Conservation (phyloP, 2,888 invertebrate genomes). For the Anagyrus pseudococci region DNA sequence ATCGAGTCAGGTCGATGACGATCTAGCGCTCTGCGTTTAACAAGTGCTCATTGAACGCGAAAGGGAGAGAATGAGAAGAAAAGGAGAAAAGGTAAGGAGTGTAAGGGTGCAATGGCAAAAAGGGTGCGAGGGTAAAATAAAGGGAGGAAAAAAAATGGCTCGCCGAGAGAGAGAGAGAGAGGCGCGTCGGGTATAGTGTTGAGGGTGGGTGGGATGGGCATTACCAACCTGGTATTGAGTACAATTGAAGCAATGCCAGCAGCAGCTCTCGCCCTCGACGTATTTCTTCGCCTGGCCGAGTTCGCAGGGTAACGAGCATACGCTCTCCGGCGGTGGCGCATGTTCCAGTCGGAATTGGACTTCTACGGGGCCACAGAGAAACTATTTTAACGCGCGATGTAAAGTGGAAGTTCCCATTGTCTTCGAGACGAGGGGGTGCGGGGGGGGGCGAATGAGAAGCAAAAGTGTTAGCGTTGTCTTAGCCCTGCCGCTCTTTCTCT, state of each 20-base stretch:
- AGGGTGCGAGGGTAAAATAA: background rate
- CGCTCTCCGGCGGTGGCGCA: conserved; percentile 83
- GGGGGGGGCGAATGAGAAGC: too few species aligned
- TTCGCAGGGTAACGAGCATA: conserved; percentile 89
- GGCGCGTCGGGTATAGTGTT: background rate
- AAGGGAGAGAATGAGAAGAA: conserved; percentile 4
- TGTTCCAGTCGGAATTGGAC: conserved; percentile 84
- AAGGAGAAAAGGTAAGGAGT: background rate
- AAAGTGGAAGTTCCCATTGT: conserved; percentile 19
- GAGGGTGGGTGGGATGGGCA: background rate
- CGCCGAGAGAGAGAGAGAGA: background rate
- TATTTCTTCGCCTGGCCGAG: conserved; percentile 90
- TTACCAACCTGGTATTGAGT: conserved; percentile 76
- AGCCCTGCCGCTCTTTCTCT: background rate
- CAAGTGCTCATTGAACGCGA: conserved; percentile 25
- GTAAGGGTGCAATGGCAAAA: background rate
- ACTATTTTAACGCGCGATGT: conserved; percentile 26
- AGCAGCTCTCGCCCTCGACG: conserved; percentile 91
- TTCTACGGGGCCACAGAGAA: conserved; percentile 63
- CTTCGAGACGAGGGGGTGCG: too few species aligned
- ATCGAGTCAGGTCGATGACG: conserved; percentile 15
- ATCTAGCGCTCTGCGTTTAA: conserved; percentile 33
- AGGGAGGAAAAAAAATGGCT: background rate
- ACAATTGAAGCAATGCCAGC: conserved; percentile 94
- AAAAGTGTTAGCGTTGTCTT: too few species aligned